A percentile compares a stretch with the other conserved stretches of the same genome.
Evolutionary conservation across 1,140 invertebrate species (phyloP).

Genomic region (Solenopsis fugax): DNA sequence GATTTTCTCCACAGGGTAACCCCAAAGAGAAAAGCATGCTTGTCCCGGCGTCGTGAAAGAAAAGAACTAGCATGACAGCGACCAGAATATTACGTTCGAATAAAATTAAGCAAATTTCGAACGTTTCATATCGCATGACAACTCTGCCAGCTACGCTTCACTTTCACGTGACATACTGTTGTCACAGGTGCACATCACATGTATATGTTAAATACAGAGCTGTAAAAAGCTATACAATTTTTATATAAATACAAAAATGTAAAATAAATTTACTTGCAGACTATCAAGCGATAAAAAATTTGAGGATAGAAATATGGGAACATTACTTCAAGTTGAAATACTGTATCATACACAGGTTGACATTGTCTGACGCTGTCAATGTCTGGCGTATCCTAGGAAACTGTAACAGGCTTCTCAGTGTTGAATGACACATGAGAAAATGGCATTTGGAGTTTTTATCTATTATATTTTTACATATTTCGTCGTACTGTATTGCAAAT

Average conservation of each 20-base stretch:
- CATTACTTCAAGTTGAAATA: conserved; percentile 16
- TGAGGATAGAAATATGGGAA: background rate
- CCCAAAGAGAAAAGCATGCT: conserved; percentile 26
- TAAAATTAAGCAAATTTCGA: conserved; percentile 33
- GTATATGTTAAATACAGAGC: background rate
- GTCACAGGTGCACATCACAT: no score
- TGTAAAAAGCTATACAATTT: background rate
- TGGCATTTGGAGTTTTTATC: conserved; percentile 32
- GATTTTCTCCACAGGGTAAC: conserved; percentile 74
- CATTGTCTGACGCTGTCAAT: conserved; percentile 9
- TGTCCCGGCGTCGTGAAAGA: background rate
- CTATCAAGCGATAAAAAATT: background rate
- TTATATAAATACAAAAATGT: background rate
- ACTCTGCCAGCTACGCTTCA: background rate
- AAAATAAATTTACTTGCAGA: conserved; percentile 4
- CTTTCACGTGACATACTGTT: background rate
- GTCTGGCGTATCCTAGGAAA: conserved; percentile 68
- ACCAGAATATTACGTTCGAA: background rate
- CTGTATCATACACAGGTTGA: background rate
- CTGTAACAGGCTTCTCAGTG: conserved; percentile 35
- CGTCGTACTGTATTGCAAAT: conserved; percentile 33
- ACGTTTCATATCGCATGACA: background rate
- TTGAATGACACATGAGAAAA: conserved; percentile 32
- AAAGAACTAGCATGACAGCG: background rate
- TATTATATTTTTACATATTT: conserved; percentile 25